phyloP scores from a whole-genome alignment of 2,797 vertebrate genomes.

The Sebastolobus alascanus region DNA sequence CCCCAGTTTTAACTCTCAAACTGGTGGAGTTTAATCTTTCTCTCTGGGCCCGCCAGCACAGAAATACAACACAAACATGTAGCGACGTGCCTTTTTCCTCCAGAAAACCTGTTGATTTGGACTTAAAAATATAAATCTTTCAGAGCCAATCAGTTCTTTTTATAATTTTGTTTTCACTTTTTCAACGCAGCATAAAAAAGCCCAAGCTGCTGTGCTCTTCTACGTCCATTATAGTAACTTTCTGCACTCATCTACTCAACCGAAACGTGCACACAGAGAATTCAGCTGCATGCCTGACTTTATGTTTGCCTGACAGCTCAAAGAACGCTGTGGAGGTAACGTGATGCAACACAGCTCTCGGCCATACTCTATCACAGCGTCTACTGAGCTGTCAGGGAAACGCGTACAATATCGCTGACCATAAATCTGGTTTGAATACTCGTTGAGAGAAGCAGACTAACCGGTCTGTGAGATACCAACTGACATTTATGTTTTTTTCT shows the following conservation, averaged over 20 bases:
- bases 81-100: background rate
- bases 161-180: background rate
- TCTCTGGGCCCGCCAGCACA: background rate
- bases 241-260: background rate
- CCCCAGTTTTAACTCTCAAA: background rate
- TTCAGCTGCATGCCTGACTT: background rate
- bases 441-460: background rate
- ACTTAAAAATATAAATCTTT: background rate
- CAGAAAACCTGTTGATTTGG: background rate
- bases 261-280: background rate
- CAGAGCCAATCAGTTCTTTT: background rate
- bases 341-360: too few species aligned
- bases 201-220: background rate
- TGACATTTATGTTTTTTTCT: background rate
- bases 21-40: background rate
- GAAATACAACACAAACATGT: background rate
- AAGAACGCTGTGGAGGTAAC: background rate
- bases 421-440: background rate
- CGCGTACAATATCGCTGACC: background rate
- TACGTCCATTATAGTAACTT: background rate
- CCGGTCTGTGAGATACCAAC: background rate
- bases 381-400: background rate
- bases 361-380: background rate
- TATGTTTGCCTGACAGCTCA: background rate
- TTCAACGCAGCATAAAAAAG: background rate